Conservation (phyloP, 2,888 invertebrate species). For the Pandemis heparana region DNA sequence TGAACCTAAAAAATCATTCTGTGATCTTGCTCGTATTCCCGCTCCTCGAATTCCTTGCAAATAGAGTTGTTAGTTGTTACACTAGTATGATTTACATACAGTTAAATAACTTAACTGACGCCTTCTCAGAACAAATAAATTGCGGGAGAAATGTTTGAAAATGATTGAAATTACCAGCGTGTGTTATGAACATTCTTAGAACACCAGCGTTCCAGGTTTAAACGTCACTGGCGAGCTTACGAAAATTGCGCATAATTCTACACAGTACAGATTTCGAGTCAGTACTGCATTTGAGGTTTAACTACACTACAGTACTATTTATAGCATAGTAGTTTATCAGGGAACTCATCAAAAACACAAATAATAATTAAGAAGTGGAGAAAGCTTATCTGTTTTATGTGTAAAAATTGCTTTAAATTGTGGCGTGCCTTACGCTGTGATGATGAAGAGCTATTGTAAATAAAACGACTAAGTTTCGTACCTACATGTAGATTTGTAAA, state of each 20-base stretch:
- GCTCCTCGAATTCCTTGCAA: not conserved
- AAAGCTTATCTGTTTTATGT: too few species aligned
- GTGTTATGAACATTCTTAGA: conserved; percentile 10
- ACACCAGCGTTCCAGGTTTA: conserved; percentile 5
- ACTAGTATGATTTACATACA: conserved; percentile 14
- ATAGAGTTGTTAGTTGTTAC: not conserved
- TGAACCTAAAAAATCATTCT: not conserved
- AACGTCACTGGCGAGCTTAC: conserved; percentile 44
- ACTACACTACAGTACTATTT: too few species aligned
- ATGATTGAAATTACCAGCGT: conserved; percentile 9
- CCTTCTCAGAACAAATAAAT: conserved; percentile 16
- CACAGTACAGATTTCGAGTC: conserved; percentile 4
- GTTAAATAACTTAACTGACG: conserved; percentile 29
- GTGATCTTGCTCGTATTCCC: not conserved
- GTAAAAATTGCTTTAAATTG: not conserved
- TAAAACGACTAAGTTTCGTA: too few species aligned
- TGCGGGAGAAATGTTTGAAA: conserved; percentile 15
- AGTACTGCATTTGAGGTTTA: not conserved
- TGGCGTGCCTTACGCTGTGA: too few species aligned
- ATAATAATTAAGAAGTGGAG: too few species aligned
- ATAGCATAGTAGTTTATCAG: too few species aligned
- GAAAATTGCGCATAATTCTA: conserved; percentile 50
- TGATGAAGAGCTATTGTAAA: too few species aligned
- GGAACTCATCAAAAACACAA: too few species aligned
- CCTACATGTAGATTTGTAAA: too few species aligned